phyloP scores from a whole-genome alignment of 23 tunicate species.

The Trididemnum miniatum region DNA sequence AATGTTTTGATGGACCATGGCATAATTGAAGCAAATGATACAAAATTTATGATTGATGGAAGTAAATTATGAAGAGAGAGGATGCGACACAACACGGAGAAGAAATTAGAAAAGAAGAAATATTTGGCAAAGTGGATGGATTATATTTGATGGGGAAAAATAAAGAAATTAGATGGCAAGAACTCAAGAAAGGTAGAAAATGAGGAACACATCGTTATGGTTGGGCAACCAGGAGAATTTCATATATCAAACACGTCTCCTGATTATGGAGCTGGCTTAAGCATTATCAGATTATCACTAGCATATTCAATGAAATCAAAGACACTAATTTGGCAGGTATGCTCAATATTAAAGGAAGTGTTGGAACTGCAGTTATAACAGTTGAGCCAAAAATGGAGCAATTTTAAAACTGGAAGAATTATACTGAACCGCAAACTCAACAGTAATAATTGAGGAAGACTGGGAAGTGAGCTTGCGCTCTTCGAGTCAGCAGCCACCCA shows the following conservation, averaged over 20 bases:
- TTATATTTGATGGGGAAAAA: constrained; percentile 27
- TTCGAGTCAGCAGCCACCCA: no score
- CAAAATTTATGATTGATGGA: constrained; percentile 4
- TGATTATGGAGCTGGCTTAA: constrained; percentile 15
- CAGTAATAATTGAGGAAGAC: no score
- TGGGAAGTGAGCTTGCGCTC: no score
- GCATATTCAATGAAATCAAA: constrained; percentile 3
- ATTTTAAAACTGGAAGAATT: constrained; percentile 17
- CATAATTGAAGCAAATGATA: constrained; percentile 1
- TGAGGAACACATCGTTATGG: constrained; percentile 27
- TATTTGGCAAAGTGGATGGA: constrained; percentile 6
- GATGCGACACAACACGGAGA: constrained; percentile 13
- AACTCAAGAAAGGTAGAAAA: neutral
- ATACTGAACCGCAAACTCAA: no score
- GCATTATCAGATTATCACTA: constrained; percentile 11
- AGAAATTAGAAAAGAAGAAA: constrained; percentile 16
- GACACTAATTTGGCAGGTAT: neutral
- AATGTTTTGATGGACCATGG: constrained; percentile 18
- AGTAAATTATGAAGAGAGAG: constrained; percentile 28
- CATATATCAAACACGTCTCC: constrained; percentile 26
- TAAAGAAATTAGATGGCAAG: constrained; percentile 22
- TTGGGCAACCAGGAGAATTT: constrained; percentile 32
- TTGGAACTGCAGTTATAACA: constrained; percentile 38
- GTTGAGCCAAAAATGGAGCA: constrained; percentile 15
- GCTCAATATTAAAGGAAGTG: constrained; percentile 17